Conservation (phyloP, 1,140 invertebrate species). For the Papilio machaon region DNA sequence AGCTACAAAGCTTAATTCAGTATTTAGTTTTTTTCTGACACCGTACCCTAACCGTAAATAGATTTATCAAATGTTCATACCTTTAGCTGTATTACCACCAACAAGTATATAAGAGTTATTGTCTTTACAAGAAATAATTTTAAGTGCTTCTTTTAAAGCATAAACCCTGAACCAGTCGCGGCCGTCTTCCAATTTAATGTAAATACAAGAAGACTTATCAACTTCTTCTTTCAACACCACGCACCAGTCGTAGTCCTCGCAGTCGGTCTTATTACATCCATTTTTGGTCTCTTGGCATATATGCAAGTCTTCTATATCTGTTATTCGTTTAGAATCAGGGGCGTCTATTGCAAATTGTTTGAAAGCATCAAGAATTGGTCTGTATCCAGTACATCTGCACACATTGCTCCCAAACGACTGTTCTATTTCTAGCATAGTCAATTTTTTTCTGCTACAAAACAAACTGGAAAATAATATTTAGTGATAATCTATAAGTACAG, state of each 20-base stretch:
- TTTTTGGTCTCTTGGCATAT: constrained; percentile 52
- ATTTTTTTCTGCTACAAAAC: constrained; percentile 26
- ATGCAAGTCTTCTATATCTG: constrained; percentile 65
- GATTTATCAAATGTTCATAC: constrained; percentile 47
- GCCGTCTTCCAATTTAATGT: constrained; percentile 60
- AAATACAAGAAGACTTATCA: constrained; percentile 56
- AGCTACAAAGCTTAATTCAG: too few relatives aligned
- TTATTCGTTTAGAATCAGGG: constrained; percentile 41
- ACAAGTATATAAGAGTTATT: constrained; percentile 79
- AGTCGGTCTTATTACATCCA: constrained; percentile 65
- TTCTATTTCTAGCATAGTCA: constrained; percentile 86
- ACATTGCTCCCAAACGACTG: constrained; percentile 88
- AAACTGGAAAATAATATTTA: constrained; percentile 36
- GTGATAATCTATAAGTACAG: background rate
- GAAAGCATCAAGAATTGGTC: constrained; percentile 90
- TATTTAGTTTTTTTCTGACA: background rate
- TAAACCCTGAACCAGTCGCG: constrained; percentile 60
- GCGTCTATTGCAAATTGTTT: constrained; percentile 84
- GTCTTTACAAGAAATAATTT: constrained; percentile 47
- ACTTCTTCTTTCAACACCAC: constrained; percentile 54
- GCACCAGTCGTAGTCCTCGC: constrained; percentile 61
- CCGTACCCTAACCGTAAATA: background rate
- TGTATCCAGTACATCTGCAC: constrained; percentile 92
- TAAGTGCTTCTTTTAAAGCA: constrained; percentile 54
- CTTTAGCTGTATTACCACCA: constrained; percentile 81